phyloP scores from a whole-genome alignment of 2,888 invertebrate genomes.

The Chaetoderma sp. region DNA sequence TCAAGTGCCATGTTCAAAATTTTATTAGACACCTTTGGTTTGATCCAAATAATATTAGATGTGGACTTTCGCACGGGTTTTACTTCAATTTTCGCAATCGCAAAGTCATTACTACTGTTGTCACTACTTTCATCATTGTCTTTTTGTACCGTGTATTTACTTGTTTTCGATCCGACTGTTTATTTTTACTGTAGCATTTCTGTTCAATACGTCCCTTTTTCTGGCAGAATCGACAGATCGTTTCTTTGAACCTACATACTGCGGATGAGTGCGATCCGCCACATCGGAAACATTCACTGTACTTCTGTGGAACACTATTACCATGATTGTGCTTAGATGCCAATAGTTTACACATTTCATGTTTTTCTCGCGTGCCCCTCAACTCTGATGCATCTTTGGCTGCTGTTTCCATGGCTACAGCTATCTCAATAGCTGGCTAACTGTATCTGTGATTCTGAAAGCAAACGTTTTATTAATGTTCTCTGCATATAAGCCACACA shows the following conservation, averaged over 20 bases:
- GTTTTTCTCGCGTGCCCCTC: too few relatives aligned
- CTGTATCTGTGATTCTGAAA: conserved; percentile 18
- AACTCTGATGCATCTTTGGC: conserved; percentile 22
- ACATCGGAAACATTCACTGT: too few relatives aligned
- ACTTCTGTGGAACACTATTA: too few relatives aligned
- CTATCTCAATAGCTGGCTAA: conserved; percentile 19
- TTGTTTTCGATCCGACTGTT: too few relatives aligned
- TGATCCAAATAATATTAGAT: not conserved
- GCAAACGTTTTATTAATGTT: conserved; percentile 20
- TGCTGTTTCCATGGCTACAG: conserved; percentile 33
- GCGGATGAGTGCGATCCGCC: conserved; percentile 4
- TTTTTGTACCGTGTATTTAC: too few relatives aligned
- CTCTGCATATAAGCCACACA: conserved; percentile 29
- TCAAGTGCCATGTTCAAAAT: conserved; percentile 34
- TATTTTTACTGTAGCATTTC: not conserved
- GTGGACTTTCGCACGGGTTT: too few relatives aligned
- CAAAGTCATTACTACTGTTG: too few relatives aligned
- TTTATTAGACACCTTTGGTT: conserved; percentile 17
- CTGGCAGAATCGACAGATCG: conserved; percentile 4
- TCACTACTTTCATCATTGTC: too few relatives aligned
- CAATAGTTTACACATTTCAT: too few relatives aligned
- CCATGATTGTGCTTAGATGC: too few relatives aligned
- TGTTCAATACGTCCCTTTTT: conserved; percentile 9
- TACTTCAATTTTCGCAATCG: too few relatives aligned
- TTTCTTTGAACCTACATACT: conserved; percentile 15